Base-by-base conservation (phyloP, 2,113 vertebrate genomes). In the Neolamprologus hecqui region DNA sequence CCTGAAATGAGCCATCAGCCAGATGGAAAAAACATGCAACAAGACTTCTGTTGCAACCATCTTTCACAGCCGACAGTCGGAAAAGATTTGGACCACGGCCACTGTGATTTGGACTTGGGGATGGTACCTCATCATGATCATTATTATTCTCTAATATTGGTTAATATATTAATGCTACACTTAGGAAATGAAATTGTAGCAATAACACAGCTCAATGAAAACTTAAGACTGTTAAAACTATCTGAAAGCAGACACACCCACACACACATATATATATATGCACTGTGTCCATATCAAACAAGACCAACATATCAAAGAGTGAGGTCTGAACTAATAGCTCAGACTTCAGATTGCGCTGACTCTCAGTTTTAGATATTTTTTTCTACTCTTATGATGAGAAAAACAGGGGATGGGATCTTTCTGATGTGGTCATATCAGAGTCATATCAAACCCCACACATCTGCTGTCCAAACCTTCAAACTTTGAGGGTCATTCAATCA, bases 1-100 rank as follows among this genome's bases (percentile, higher is more conserved):
- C 93, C 90, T 93, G 77, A 91, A 92, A 93, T 86, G 26, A 86
- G 89, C 86, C 79, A 54, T 86, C 86, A 91, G 82, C 75, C 55
- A 79, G 47, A 82, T 40, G 42, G 82, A 73, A 87, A 84, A 63
- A 89, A 94, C 86, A 92, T 75, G 65, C 21, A 63, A 17, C 28
- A 21, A 55, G 57, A 57, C 63, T 79, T 75, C 12, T 35, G 42
- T 83, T 85, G 26, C 33, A 70, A 31, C 40, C 79, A 12, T 37
- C 3, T 35, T 33, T 57, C 14, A 75, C 37, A 45, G 83, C 65
- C 6, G 40, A 49, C 63, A 84, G 37, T 60, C 13, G 7, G 13
- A 19, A 84, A 10, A n/a, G 37, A 85, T 33, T 53, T 47, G 40
- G 47, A 31, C 35, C 23, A 23, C 2, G 5, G 35, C 19, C 33